Percentiles rank a stretch among this genome's conserved stretches.
phyloP scores from a whole-genome alignment of 1,140 invertebrate genomes.

The Aphelenchoides fujianensis region DNA sequence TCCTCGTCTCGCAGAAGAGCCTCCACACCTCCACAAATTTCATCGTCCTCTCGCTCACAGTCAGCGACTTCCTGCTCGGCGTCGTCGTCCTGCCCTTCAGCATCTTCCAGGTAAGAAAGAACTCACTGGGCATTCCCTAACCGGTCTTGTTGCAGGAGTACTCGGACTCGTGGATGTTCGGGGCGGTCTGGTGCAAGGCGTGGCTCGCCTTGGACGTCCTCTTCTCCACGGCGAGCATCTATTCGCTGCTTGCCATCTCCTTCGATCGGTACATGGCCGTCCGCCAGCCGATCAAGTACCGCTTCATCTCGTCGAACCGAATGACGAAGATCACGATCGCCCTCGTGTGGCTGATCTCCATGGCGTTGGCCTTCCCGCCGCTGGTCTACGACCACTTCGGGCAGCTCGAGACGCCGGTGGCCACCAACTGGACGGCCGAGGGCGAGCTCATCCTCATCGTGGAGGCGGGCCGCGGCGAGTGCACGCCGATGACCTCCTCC shows the following conservation, averaged over 20 bases:
- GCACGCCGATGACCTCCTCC: constrained; percentile 50
- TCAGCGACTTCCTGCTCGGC: constrained; percentile 63
- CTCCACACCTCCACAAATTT: constrained; percentile 60
- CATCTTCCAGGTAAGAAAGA: constrained; percentile 55
- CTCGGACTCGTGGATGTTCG: constrained; percentile 63
- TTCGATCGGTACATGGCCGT: constrained; percentile 65
- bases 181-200: constrained; percentile 61
- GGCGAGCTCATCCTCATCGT: neutral
- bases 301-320: constrained; percentile 56
- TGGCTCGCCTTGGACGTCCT: constrained; percentile 66
- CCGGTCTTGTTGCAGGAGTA: constrained; percentile 52
- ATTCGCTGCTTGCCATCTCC: constrained; percentile 65
- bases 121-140: neutral
- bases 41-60: constrained; percentile 58
- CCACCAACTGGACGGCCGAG: constrained; percentile 16
- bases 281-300: constrained; percentile 63
- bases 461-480: constrained; percentile 22
- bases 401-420: constrained; percentile 19
- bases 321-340: constrained; percentile 56
- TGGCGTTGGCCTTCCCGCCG: constrained; percentile 42
- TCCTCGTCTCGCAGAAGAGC: constrained; percentile 52
- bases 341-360: constrained; percentile 55
- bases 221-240: constrained; percentile 64
- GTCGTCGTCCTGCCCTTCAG: constrained; percentile 64
- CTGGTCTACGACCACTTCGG: constrained; percentile 49